phyloP scores from a whole-genome alignment of 1,140 invertebrate species.

The Brachionus calyciflorus region DNA sequence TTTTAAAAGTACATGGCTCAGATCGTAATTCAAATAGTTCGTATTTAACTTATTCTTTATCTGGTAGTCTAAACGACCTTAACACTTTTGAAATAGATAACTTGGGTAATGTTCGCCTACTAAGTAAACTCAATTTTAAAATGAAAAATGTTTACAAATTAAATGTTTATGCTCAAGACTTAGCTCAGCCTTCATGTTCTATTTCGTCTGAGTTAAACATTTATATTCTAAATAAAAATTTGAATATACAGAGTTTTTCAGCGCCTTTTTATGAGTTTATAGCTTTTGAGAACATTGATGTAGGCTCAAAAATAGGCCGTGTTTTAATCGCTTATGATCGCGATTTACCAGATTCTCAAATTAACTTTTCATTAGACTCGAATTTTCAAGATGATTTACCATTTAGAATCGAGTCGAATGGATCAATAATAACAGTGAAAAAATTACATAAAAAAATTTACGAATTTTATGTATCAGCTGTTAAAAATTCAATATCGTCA shows the following conservation, averaged over 20 bases:
- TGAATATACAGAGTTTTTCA: not conserved
- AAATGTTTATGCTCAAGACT: not conserved
- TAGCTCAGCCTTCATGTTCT: not conserved
- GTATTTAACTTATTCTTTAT: not conserved
- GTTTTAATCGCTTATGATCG: too few relatives aligned
- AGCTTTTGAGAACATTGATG: too few relatives aligned
- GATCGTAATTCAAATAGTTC: not conserved
- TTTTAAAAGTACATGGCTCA: too few relatives aligned
- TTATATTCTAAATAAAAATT: not conserved
- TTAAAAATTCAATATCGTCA: not conserved
- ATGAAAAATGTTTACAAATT: conserved; percentile 8
- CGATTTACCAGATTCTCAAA: not conserved
- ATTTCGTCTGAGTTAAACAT: not conserved
- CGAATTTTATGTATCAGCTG: conserved; percentile 8
- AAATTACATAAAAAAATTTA: not conserved
- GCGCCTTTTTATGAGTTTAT: too few relatives aligned
- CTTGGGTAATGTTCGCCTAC: not conserved
- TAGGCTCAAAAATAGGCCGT: too few relatives aligned
- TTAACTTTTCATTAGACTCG: not conserved
- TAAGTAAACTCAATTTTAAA: conserved; percentile 5
- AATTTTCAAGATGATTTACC: not conserved
- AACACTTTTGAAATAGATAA: conserved; percentile 46
- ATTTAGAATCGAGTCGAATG: too few relatives aligned
- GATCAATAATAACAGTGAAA: not conserved
- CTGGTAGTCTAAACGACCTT: conserved; percentile 9